These are phyloP conservation scores for Xenopus petersii DNA, from an alignment of 2,797 vertebrate species.

Conservation along the genomic window DNA sequence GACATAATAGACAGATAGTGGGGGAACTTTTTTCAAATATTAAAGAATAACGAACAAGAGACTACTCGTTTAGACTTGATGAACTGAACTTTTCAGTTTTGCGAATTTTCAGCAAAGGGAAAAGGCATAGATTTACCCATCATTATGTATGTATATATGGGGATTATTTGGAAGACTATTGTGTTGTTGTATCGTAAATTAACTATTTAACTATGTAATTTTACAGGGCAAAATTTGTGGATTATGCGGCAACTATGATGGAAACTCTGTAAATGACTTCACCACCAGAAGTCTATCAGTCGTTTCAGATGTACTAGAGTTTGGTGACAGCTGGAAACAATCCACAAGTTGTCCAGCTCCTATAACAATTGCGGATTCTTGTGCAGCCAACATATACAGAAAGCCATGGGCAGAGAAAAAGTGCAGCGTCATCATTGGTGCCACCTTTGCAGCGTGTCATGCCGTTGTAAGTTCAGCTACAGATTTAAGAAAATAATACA, in stretches of 20 bases:
- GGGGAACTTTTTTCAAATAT: neutral
- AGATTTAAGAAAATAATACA: neutral
- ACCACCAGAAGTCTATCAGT: constrained; percentile 73
- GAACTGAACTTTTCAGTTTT: too few relatives aligned
- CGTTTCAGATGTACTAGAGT: constrained; percentile 69
- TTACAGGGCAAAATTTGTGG: constrained; percentile 78
- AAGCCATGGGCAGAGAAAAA: constrained; percentile 76
- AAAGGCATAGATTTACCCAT: too few relatives aligned
- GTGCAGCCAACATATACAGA: constrained; percentile 69
- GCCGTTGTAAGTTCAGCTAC: constrained; percentile 58
- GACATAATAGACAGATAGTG: too few relatives aligned
- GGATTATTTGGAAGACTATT: neutral
- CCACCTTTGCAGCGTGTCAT: constrained; percentile 70
- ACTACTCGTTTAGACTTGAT: too few relatives aligned
- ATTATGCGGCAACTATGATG: constrained; percentile 84
- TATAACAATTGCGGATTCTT: constrained; percentile 56
- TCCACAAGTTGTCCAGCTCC: constrained; percentile 71
- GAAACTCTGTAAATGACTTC: constrained; percentile 80
- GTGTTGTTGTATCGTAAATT: too few relatives aligned
- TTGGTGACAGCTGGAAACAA: constrained; percentile 83
- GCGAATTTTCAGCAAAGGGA: too few relatives aligned
- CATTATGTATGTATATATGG: neutral
- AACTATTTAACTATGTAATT: neutral
- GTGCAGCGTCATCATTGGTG: constrained; percentile 73
- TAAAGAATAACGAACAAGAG: neutral